Evolutionary conservation across 2,797 vertebrate genomes (phyloP), one percentile per base, ranked within the genome.

Genomic region (Clarias platycephalus): DNA sequence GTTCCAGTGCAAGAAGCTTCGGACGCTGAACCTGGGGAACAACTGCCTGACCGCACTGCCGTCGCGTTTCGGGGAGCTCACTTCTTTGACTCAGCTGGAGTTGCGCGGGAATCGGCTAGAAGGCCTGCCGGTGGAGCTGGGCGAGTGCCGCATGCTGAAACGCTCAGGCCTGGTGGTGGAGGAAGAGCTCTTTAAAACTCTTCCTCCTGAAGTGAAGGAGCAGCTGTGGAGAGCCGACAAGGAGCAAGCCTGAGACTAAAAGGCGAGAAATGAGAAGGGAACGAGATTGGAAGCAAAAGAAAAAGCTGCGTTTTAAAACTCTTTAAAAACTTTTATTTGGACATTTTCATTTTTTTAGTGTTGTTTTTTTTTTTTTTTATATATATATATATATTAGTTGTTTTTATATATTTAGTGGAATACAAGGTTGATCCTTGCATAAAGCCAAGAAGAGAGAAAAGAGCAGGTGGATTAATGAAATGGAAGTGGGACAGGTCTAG

Each of bases 1-100:
- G 84, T 99, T 99, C 94, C 97, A 98, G 95, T 99, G 98, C 89
- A 96, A 96, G 93, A 99, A 99, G 89, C 95, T 99, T 83, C 96
- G 97, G 77, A 97, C 97, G 53, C 93, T 99, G 86, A 95, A 99
- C 91, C 95, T 99, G 89, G 98, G 97, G 0, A 98, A 97, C 95
- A 99, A 99, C 62, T 97, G 97, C 89, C 91, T 99, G 89, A 97
- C 97, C 92, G 96, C 96, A 0, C 94, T 99, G 86, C 97, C 97
- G 0, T 99, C 98, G 0, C 94, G 97, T 71, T 97, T 99, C 70
- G 97, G 98, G 0, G 97, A 99, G 90, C 95, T 99, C 84, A 97
- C 95, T 0, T 96, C 95, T 28, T 89, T 99, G 88, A 97, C 96
- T 0, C 97, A 98, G 94, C 96, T 99, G 18, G 98, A 99, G 94